Percentiles rank a stretch among this genome's conserved stretches.
phyloP scores from a whole-genome alignment of 1,140 invertebrate genomes.

The Camponotus pennsylvanicus region DNA sequence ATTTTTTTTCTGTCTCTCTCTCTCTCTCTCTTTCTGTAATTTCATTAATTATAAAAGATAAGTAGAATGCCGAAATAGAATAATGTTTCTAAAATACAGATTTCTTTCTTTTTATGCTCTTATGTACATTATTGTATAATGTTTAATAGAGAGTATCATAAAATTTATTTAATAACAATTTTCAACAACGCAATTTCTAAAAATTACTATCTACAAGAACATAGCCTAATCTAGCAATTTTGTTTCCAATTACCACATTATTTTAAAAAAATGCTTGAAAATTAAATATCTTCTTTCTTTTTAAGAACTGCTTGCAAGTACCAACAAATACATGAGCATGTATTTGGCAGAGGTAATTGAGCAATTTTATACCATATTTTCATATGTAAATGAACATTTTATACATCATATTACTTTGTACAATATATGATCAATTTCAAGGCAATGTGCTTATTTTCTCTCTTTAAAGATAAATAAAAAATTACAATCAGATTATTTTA shows the following conservation, averaged over 20 bases:
- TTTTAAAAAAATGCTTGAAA: conserved; percentile 56
- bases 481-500: conserved; percentile 34
- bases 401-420: conserved; percentile 72
- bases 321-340: conserved; percentile 18
- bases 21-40: conserved; percentile 40
- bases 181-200: conserved; percentile 76
- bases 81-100: conserved; percentile 70
- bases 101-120: conserved; percentile 65
- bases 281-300: conserved; percentile 22
- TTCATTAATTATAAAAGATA: conserved; percentile 61
- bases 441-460: conserved; percentile 47
- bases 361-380: conserved; percentile 68
- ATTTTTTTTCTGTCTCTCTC: conserved; percentile 35
- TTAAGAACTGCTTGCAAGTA: conserved; percentile 64
- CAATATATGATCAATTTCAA: conserved; percentile 64
- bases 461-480: conserved; percentile 33
- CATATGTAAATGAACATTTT: conserved; percentile 58
- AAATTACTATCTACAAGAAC: conserved; percentile 77
- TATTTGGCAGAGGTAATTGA: conserved; percentile 60
- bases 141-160: conserved; percentile 64
- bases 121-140: conserved; percentile 76
- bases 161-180: conserved; percentile 76
- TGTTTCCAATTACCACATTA: conserved; percentile 45
- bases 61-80: conserved; percentile 68
- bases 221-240: conserved; percentile 58